Evolutionary conservation across 2,888 invertebrate genomes (phyloP).

Genomic region (Ryuthela nishihirai): DNA sequence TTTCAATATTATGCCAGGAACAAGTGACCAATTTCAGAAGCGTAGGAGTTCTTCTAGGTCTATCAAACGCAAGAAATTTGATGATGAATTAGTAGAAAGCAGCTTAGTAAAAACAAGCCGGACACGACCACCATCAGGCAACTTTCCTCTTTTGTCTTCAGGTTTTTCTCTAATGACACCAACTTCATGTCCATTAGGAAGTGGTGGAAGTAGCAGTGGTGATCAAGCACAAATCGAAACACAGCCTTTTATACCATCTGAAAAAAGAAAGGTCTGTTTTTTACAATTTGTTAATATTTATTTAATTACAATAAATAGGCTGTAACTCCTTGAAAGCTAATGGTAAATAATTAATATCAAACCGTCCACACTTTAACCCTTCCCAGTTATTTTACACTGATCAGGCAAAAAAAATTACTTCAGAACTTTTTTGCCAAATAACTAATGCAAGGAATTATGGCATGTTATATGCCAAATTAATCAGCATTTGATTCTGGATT

Average conservation of each 20-base stretch:
- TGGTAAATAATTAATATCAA: no score
- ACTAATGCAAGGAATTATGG: no score
- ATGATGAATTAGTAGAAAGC: slow-evolving; percentile 94
- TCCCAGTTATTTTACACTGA: no score
- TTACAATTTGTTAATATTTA: neutral
- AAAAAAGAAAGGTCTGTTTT: slow-evolving; percentile 35
- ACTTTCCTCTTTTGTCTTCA: slow-evolving; percentile 7
- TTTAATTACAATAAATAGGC: no score
- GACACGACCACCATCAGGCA: slow-evolving; percentile 15
- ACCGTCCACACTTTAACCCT: no score
- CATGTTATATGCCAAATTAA: no score
- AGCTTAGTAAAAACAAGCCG: slow-evolving; percentile 56
- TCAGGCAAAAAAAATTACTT: no score
- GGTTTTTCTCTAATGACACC: slow-evolving; percentile 1
- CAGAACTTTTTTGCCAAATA: no score
- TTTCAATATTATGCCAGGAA: neutral
- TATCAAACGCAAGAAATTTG: slow-evolving; percentile 91
- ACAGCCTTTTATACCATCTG: slow-evolving; percentile 7
- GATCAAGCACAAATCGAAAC: slow-evolving; percentile 5
- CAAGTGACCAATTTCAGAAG: slow-evolving; percentile 28
- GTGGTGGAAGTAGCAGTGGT: slow-evolving; percentile 2
- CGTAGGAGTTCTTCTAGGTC: slow-evolving; percentile 77
- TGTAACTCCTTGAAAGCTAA: no score
- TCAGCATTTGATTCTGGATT: no score
- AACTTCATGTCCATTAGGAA: neutral